Evolutionary conservation across 2,113 vertebrate species (phyloP), one percentile per base, ranked within the genome.

Genomic region (Cardinalis cardinalis): DNA sequence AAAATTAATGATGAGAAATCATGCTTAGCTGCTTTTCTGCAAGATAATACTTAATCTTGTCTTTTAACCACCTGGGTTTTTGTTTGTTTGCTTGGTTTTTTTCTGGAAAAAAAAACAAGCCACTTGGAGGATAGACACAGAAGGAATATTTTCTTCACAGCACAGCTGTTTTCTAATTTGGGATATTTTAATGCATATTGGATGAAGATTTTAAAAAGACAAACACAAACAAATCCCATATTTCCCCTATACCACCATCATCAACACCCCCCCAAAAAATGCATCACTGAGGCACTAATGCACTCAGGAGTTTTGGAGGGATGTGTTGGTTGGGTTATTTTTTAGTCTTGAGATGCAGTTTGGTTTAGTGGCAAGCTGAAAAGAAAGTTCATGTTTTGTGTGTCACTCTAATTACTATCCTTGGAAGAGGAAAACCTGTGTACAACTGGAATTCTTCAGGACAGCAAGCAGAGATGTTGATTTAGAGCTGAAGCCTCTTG

Each of bases 401-500:
- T 12, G 14, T n/a, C 2, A 7, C 7, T 64, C 11, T 49, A 32
- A 10, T 58, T 17, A 25, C 60, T 59, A 9, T 46, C 34, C 3
- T 2, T 78, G 23, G 23, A 72, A 56, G 25, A 72, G 29, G 46
- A 69, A 76, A 29, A 28, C 26, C 11, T 79, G 20, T 75, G 21
- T 56, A 56, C 1, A 7, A 5, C 16, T 88, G 73, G 14, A 7
- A 9, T 77, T 84, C 14, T 81, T 74, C 26, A 58, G 55, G 48
- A 26, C n/a, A 78, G 1, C 11, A 38, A 61, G 20, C n/a, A 66
- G 36, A 0, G 0, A 34, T 53, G 19, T 26, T 51, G 19, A 9
- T 66, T 34, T 25, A 43, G 64, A 63, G 55, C 32, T 83, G 83
- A 76, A 76, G n/a, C 44, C 13, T 66, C 7, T 43, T 80, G n/a